Percentiles rank a stretch among this genome's conserved stretches.
These are phyloP conservation scores for Fregata magnificens DNA, from an alignment of 2,113 vertebrate species.

Conservation along the genomic window DNA sequence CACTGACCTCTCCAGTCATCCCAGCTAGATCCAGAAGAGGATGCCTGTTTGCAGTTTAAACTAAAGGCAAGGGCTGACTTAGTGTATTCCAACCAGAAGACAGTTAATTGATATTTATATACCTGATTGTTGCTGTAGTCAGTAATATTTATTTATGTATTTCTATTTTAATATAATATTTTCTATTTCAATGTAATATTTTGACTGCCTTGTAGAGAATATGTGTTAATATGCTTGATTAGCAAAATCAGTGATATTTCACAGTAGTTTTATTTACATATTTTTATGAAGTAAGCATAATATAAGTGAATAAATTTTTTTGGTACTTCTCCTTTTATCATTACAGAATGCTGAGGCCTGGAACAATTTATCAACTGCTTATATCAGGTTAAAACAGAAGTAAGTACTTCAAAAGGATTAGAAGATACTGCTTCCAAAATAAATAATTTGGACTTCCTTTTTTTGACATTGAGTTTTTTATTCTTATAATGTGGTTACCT, in stretches of 20 bases:
- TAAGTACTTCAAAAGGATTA: slow-evolving; percentile 76
- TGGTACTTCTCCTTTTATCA: slow-evolving; percentile 13
- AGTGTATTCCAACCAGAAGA: background rate
- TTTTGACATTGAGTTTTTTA: background rate
- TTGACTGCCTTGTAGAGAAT: background rate
- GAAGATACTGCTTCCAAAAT: slow-evolving; percentile 19
- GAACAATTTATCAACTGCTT: slow-evolving; percentile 97
- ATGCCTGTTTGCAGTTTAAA: background rate
- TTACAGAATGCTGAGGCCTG: slow-evolving; percentile 96
- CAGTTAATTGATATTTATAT: background rate
- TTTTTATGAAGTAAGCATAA: background rate
- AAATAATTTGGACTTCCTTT: slow-evolving; percentile 2
- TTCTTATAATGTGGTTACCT: background rate
- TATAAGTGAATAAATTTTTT: background rate
- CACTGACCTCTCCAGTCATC: background rate
- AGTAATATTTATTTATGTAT: background rate
- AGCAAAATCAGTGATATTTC: background rate
- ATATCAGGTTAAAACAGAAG: slow-evolving; percentile 93
- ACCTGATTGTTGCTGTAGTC: background rate
- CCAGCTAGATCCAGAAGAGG: background rate
- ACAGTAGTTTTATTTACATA: background rate
- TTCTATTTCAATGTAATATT: background rate
- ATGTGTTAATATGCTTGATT: background rate
- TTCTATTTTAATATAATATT: background rate
- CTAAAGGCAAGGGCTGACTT: background rate